Evolutionary conservation across 2,888 invertebrate genomes (phyloP), one percentile per base, ranked within the genome.

Genomic region (Onchidella celtica): DNA sequence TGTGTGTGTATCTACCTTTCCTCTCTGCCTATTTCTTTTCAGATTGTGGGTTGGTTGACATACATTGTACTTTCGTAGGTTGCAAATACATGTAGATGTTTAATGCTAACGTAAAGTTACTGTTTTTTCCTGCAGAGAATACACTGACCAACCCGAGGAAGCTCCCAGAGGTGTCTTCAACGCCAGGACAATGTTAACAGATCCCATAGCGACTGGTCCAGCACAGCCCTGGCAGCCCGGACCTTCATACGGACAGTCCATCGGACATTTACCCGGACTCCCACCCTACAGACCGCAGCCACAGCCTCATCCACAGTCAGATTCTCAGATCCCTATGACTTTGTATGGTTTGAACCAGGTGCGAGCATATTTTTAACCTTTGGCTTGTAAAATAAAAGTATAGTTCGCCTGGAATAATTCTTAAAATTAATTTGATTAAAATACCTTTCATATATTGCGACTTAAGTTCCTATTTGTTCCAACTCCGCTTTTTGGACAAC

Each of bases 311-410:
- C 66, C 68, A 2, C 27, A n/a, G 14, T 61, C 69, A 2, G 78
- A 74, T 29, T 74, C 78, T 11, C 72, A 70, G 1, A 69, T 83
- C 21, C 83, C 83, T 0, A 47, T 27, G 21, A 79, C 83, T 0
- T 34, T 84, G 32, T 84, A 81, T 36, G 40, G 47, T n/a, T 70
- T 84, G 24, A 81, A 79, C 3, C 78, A 79, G 81, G 83, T 84
- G 59, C 14, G 79, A n/a, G n/a, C n/a, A n/a, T n/a, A n/a, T n/a
- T n/a, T n/a, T n/a, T n/a, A n/a, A n/a, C n/a, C n/a, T n/a, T n/a
- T n/a, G n/a, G n/a, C n/a, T n/a, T n/a, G n/a, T n/a, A n/a, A n/a
- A n/a, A n/a, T n/a, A n/a, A n/a, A n/a, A n/a, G n/a, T n/a, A n/a
- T n/a, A n/a, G n/a, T n/a, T n/a, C n/a, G n/a, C n/a, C n/a, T n/a